Evolutionary conservation across 2,888 invertebrate genomes (phyloP).

Genomic region (Drosophila mimetica): DNA sequence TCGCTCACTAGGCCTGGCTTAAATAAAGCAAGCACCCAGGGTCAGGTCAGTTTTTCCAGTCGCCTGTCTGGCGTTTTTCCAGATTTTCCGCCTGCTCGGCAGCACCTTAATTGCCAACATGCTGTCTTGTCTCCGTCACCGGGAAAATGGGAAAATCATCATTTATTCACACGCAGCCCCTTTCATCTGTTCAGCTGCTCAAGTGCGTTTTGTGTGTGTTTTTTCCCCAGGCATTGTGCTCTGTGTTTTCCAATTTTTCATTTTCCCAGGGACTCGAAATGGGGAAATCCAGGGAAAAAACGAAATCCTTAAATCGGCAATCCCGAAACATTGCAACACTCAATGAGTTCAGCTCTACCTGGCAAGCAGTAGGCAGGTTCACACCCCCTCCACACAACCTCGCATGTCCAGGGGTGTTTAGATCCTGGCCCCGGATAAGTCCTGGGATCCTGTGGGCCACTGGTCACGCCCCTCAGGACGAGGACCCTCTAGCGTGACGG

Average conservation of each 20-base stretch:
- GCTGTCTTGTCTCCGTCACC: not conserved
- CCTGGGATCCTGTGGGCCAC: conserved; percentile 6
- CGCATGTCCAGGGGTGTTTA: conserved; percentile 13
- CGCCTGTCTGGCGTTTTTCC: conserved; percentile 21
- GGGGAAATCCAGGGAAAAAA: conserved; percentile 7
- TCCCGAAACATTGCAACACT: conserved; percentile 23
- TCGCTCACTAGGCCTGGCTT: conserved; percentile 2
- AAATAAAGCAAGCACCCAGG: conserved; percentile 19
- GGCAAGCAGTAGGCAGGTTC: conserved; percentile 31
- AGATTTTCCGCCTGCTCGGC: conserved; percentile 8
- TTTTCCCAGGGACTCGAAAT: conserved; percentile 10
- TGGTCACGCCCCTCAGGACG: conserved; percentile 18
- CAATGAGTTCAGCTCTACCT: conserved; percentile 25
- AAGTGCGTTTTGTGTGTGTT: conserved; percentile 27
- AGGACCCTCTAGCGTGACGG: conserved; percentile 22
- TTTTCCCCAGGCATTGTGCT: not conserved
- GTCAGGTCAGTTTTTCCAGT: conserved; percentile 17
- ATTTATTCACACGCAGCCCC: conserved; percentile 23
- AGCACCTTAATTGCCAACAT: conserved; percentile 20
- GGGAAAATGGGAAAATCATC: conserved; percentile 3
- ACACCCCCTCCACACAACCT: conserved; percentile 31
- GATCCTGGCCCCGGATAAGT: conserved; percentile 28
- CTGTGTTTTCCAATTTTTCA: conserved; percentile 10
- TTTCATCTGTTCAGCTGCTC: conserved; percentile 23
- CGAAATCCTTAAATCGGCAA: conserved; percentile 13